Evolutionary conservation across 2,888 invertebrate species (phyloP).

Genomic region (Leptopilina syphax): DNA sequence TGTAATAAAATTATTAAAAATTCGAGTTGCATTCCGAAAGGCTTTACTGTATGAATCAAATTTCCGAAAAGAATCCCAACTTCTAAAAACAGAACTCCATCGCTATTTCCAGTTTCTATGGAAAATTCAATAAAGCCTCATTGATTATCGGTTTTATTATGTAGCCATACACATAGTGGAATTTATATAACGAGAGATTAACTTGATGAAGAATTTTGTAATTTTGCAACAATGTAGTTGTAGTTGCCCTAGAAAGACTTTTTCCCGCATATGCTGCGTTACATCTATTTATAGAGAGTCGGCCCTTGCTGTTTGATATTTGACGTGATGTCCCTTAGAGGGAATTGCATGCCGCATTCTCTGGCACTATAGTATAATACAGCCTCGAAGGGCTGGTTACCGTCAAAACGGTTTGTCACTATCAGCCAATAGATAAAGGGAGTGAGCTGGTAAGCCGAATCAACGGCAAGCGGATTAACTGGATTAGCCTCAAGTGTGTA

Average conservation of each 20-base stretch:
- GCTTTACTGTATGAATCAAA: too few relatives aligned
- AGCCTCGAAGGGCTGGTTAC: constrained; percentile 57
- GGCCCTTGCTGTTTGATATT: constrained; percentile 23
- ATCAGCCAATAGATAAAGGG: constrained; percentile 64
- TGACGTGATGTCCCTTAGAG: background rate
- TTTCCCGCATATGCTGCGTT: background rate
- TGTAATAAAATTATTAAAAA: too few relatives aligned
- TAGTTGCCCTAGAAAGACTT: background rate
- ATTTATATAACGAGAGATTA: too few relatives aligned
- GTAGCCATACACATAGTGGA: too few relatives aligned
- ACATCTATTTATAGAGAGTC: constrained; percentile 1
- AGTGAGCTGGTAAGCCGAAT: constrained; percentile 58
- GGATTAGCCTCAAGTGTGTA: constrained; percentile 60
- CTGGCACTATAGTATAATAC: constrained; percentile 41
- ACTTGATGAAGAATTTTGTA: background rate
- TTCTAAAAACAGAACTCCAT: too few relatives aligned
- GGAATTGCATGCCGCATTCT: constrained; percentile 40
- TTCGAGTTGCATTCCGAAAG: too few relatives aligned
- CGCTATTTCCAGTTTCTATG: too few relatives aligned
- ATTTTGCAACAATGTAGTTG: background rate
- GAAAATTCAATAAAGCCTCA: too few relatives aligned
- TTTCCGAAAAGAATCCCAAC: too few relatives aligned
- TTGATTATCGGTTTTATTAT: too few relatives aligned
- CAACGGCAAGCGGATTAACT: constrained; percentile 66
- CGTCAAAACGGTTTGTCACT: constrained; percentile 63